Percentiles rank a stretch among this genome's conserved stretches.
These are phyloP conservation scores for Cataglyphis rosenhaueri DNA, from an alignment of 2,888 invertebrate species.

Conservation along the genomic window DNA sequence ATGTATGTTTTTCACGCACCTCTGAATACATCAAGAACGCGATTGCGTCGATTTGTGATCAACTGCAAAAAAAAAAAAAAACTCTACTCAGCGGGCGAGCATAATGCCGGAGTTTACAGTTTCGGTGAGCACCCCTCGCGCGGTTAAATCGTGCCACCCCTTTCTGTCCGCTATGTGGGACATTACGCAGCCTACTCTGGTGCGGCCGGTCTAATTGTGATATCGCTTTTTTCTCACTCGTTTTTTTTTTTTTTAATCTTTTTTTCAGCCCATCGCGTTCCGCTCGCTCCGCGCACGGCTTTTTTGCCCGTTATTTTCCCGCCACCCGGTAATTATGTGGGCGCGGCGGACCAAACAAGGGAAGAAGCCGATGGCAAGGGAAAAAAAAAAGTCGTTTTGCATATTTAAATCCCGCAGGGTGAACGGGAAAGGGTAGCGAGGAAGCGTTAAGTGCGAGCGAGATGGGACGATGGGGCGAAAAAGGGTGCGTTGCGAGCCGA, in stretches of 20 bases:
- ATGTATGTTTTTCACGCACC: neutral
- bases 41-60: constrained; percentile 9
- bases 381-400: constrained; percentile 77
- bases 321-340: constrained; percentile 84
- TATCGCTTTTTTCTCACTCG: constrained; percentile 77
- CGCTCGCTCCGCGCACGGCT: constrained; percentile 60
- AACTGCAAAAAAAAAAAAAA: constrained; percentile 42
- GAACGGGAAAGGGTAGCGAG: constrained; percentile 26
- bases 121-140: constrained; percentile 47
- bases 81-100: constrained; percentile 36
- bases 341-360: constrained; percentile 85
- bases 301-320: constrained; percentile 80
- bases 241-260: constrained; percentile 63
- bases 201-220: constrained; percentile 80
- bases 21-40: constrained; percentile 19
- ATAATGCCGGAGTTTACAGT: constrained; percentile 65
- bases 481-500: constrained; percentile 68
- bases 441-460: constrained; percentile 22
- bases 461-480: constrained; percentile 65
- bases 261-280: constrained; percentile 56
- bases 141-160: constrained; percentile 65
- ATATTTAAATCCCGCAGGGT: constrained; percentile 72
- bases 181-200: constrained; percentile 59
- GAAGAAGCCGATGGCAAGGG: constrained; percentile 74
- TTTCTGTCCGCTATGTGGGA: constrained; percentile 68